Evolutionary conservation across 37 sponge, comb jelly and placozoan species (phyloP), one percentile per base, ranked within the genome.

Genomic region (Eunapius fragilis): DNA sequence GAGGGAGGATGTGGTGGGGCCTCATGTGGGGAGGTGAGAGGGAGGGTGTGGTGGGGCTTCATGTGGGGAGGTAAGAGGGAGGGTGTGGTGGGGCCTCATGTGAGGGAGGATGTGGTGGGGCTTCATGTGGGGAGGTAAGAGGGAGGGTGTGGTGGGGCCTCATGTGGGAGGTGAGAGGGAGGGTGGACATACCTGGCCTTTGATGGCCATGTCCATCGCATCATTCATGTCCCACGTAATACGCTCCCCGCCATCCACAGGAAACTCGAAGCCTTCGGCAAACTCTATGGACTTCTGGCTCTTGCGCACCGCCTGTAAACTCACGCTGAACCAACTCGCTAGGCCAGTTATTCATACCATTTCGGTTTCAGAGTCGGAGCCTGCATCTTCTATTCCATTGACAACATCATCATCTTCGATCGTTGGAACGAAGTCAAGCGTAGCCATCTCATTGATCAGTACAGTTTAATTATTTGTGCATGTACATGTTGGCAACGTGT

Each of bases 401-500:
- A 89, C 67, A 25, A 47, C 77, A 3, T 89, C 85, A 36, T 90
- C 91, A n/a, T 97, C 97, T 41, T 97, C 95, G 26, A 97, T 93
- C 3, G 97, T 97, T 5, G 81, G 75, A 2, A 92, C 47, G 67
- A 97, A 80, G 31, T 84, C 84, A 70, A 82, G 37, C 23, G 49
- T 69, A 23, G 26, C 49, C 70, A 37, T 22, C 6, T 10, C 31
- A 72, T 25, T 10, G 74, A 33, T 14, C 74, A 24, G n/a, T n/a
- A n/a, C n/a, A n/a, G 31, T 14, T 72, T 70, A 10, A 7, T 70
- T 70, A 70, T 30, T 33, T 27, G 31, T 3, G 7, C 14, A 45
- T 45, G 47, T 45, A 45, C 47, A 45, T 45, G 47, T 45, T 45
- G 4, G 7, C 47, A n/a, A n/a, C n/a, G n/a, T n/a, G 58, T 58